These are phyloP conservation scores for Arctia plantaginis DNA, from an alignment of 2,888 invertebrate genomes.

Conservation along the genomic window DNA sequence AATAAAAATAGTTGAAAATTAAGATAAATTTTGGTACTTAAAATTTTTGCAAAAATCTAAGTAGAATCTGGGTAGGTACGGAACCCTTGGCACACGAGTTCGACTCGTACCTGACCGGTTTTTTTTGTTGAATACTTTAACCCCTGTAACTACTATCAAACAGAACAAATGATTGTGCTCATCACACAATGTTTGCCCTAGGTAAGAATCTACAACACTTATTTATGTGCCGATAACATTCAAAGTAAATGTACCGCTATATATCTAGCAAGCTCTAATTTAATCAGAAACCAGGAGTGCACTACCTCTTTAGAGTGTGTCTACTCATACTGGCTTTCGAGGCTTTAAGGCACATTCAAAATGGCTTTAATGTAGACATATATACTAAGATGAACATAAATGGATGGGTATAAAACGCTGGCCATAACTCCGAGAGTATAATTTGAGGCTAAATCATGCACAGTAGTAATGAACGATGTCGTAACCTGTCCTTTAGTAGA, in stretches of 20 bases:
- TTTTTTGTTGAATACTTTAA: too few species aligned
- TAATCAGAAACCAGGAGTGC: not conserved
- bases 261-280: not conserved
- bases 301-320: not conserved
- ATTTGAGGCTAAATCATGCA: constrained; percentile 1
- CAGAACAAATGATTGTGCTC: too few species aligned
- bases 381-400: not conserved
- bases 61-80: too few species aligned
- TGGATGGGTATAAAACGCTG: not conserved
- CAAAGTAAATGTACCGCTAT: not conserved
- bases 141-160: too few species aligned
- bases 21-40: too few species aligned
- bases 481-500: not conserved
- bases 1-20: too few species aligned
- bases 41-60: too few species aligned
- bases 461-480: constrained; percentile 1
- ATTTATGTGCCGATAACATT: too few species aligned
- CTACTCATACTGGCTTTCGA: not conserved
- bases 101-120: too few species aligned
- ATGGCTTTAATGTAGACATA: not conserved
- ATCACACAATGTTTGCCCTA: too few species aligned
- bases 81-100: too few species aligned
- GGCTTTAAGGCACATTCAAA: not conserved
- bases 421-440: not conserved
- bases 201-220: too few species aligned